Evolutionary conservation across 2,797 vertebrate species (phyloP), one percentile per base, ranked within the genome.

Genomic region (Mus spretus): DNA sequence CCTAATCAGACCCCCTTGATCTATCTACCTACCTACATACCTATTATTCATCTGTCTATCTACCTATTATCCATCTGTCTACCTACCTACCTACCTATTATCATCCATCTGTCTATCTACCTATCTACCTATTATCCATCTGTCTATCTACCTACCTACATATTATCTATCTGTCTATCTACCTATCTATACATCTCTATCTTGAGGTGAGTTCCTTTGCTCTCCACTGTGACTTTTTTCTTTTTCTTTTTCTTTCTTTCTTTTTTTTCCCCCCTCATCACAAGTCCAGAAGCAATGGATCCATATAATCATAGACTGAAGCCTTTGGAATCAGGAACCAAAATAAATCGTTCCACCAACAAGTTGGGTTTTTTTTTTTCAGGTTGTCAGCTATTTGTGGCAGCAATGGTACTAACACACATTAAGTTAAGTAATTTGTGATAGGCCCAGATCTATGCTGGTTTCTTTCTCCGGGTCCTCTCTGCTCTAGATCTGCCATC

Each of bases 391-490:
- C n/a, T 89, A 40, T 75, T 90, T 53, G 5, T 80, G 44, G 79
- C 8, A 90, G 24, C 34, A 53, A 19, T 40, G 9, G 34, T 53
- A 70, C 13, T 70, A 24, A 50, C 13, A 61, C 17, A 61, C 4
- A 4, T 53, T 72, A 50, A 4, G 90, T n/a, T 88, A 83, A 96
- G 90, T 74, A 86, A 13, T 91, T 81, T 90, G 40, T 50, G 53
- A 63, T 19, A 86, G 67, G 28, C 44, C 80, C 34, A 96, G 53
- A 65, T 79, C 0, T 65, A 3, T 70, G 5, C 63, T 83, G 8
- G n/a, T 61, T 72, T 78, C 34, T 96, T 87, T 78, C 72, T 85
- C 67, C 2, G 59, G 37, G 26, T 90, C 59, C 96, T 90, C 57
- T 80, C 77, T 90, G 7, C 28, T 88, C 74, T 92, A 82, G 19